Percentiles rank a stretch among this genome's conserved stretches.
phyloP scores from a whole-genome alignment of 2,113 vertebrate genomes.

The Mesembrinibis cayennensis region DNA sequence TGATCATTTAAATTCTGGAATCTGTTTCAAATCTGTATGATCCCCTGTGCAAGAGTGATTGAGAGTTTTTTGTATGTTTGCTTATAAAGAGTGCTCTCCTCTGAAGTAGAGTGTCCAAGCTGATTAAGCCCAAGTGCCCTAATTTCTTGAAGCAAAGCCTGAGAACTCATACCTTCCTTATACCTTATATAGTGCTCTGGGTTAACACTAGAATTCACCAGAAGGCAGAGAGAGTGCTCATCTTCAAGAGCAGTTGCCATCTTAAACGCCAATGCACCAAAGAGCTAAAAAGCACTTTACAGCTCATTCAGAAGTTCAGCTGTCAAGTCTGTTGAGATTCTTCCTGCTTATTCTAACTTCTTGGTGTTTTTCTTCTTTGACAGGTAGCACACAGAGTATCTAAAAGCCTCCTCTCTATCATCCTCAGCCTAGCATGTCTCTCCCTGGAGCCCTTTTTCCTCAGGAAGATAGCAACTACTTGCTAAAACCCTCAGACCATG shows the following conservation, averaged over 20 bases:
- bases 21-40: neutral
- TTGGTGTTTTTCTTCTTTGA: neutral
- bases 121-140: neutral
- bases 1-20: neutral
- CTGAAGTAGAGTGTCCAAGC: neutral
- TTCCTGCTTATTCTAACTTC: neutral
- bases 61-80: neutral
- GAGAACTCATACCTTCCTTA: neutral
- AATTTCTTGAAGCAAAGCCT: neutral
- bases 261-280: neutral
- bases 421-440: neutral
- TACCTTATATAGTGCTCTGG: neutral
- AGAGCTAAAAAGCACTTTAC: constrained; percentile 1
- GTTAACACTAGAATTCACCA: neutral
- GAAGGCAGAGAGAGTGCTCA: neutral
- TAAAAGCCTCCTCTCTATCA: neutral
- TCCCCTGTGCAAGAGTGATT: neutral
- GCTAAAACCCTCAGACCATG: neutral
- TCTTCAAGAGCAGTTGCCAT: neutral
- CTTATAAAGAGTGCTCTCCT: neutral
- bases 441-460: neutral
- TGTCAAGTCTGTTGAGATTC: neutral
- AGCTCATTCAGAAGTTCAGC: neutral
- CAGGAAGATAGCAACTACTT: neutral
- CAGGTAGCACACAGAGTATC: neutral